phyloP scores from a whole-genome alignment of 2,888 invertebrate genomes.

The Myopa tessellatipennis region DNA sequence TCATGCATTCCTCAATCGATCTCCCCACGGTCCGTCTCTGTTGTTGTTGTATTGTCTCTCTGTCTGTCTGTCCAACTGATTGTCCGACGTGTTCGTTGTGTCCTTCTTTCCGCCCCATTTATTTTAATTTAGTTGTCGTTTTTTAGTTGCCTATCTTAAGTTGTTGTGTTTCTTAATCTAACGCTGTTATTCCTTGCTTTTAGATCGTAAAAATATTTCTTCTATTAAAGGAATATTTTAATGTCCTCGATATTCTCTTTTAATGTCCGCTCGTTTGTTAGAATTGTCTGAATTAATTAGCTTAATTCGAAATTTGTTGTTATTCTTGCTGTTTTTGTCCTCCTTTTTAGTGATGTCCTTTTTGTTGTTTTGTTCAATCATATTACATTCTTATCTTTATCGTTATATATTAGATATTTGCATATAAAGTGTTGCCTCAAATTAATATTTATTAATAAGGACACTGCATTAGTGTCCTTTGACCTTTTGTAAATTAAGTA shows the following conservation, averaged over 20 bases:
- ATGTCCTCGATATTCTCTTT: neutral
- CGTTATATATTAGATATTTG: too few species aligned
- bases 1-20: neutral
- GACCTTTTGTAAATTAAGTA: too few species aligned
- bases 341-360: too few species aligned
- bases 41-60: too few species aligned
- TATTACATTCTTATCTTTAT: too few species aligned
- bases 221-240: neutral
- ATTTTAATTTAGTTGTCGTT: constrained; percentile 6
- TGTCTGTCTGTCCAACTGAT: too few species aligned
- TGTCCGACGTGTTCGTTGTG: neutral
- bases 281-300: neutral
- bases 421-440: too few species aligned
- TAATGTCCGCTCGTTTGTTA: neutral
- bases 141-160: neutral
- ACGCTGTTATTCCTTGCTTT: neutral
- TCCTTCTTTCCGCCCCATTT: neutral
- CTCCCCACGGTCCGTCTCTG: neutral
- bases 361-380: too few species aligned
- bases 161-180: neutral
- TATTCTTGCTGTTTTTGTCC: too few species aligned
- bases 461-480: too few species aligned
- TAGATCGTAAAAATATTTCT: neutral
- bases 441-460: too few species aligned
- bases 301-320: neutral